phyloP scores from a whole-genome alignment of 2,113 vertebrate species.

The Hemiprocne comata region DNA sequence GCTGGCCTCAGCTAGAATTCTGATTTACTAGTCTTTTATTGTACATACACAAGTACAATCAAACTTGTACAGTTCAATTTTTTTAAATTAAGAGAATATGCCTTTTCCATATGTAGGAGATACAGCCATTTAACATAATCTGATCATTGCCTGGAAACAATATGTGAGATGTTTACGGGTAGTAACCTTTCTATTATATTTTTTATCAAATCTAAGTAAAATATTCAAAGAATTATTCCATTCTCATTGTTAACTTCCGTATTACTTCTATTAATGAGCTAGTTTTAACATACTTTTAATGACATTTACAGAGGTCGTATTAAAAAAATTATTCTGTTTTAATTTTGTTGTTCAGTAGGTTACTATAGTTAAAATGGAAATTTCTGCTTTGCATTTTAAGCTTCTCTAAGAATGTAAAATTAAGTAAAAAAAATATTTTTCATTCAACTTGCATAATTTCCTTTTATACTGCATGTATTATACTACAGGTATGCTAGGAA shows the following conservation, averaged over 20 bases:
- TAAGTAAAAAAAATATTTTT: background rate
- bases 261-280: background rate
- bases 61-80: background rate
- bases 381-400: background rate
- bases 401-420: background rate
- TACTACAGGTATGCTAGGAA: background rate
- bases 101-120: conserved; percentile 31
- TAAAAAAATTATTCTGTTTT: conserved; percentile 9
- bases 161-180: background rate
- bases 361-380: background rate
- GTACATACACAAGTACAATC: conserved; percentile 7
- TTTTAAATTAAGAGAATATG: conserved; percentile 33
- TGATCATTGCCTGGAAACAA: conserved; percentile 2
- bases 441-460: background rate
- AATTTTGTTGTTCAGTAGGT: background rate
- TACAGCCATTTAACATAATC: background rate
- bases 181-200: background rate
- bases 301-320: background rate
- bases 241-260: background rate
- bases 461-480: background rate
- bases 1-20: conserved; percentile 40
- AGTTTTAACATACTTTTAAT: conserved; percentile 47
- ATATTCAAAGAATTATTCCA: conserved; percentile 12
- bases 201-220: conserved; percentile 19
- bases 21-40: conserved; percentile 34